Evolutionary conservation across 2,113 vertebrate species (phyloP).

Genomic region (Pteronura brasiliensis): DNA sequence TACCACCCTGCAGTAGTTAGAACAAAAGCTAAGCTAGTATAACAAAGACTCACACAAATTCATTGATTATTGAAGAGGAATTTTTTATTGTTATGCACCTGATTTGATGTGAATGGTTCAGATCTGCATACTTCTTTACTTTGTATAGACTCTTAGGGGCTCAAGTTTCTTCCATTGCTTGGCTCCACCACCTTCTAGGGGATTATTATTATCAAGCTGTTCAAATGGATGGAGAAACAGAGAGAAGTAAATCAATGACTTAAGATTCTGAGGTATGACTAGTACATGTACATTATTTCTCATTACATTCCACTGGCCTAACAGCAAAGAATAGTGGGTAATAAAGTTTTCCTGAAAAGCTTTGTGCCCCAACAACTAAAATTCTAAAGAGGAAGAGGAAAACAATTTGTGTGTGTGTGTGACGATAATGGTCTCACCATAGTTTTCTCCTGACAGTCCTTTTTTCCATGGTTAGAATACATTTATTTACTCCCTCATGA

Average conservation of each 20-base stretch:
- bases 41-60: background rate
- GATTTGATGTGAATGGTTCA: background rate
- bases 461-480: background rate
- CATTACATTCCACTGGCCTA: background rate
- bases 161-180: background rate
- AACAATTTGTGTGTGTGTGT: background rate
- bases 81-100: background rate
- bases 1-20: background rate
- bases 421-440: background rate
- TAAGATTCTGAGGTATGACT: background rate
- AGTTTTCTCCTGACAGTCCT: background rate
- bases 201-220: background rate
- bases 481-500: background rate
- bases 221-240: background rate
- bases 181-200: background rate
- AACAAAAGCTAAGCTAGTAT: background rate
- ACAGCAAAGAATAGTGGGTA: background rate
- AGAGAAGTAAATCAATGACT: background rate
- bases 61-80: background rate
- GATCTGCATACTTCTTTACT: background rate
- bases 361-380: background rate
- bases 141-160: background rate
- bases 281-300: background rate
- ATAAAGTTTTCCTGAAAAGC: background rate
- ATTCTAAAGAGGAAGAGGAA: background rate